These are phyloP conservation scores for Halcyon chelicuti DNA, from an alignment of 2,797 vertebrate species.

Conservation along the genomic window DNA sequence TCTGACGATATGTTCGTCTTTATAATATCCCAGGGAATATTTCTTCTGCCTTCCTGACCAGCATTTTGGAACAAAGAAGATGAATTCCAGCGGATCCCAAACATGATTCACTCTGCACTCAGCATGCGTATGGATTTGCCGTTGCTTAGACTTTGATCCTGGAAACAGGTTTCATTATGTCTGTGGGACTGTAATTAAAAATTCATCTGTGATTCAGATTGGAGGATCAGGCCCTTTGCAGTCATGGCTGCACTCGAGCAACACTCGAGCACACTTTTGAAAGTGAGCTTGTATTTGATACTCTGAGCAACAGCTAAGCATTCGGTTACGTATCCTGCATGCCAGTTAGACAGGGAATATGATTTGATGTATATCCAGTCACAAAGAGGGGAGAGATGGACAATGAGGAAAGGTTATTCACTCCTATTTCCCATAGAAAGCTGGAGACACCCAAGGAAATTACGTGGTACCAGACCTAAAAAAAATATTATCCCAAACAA, in stretches of 20 bases:
- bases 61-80: constrained; percentile 57
- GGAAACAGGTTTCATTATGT: not conserved
- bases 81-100: not conserved
- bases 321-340: not conserved
- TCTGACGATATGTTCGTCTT: constrained; percentile 51
- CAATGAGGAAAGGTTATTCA: not conserved
- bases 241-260: not conserved
- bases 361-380: not conserved
- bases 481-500: not conserved
- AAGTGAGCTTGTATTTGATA: not conserved
- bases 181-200: not conserved
- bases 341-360: not conserved
- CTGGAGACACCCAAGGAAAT: not conserved
- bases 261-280: not conserved
- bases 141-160: constrained; percentile 8
- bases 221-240: not conserved
- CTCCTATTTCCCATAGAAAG: not conserved
- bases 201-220: not conserved
- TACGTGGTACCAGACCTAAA: not conserved
- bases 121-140: not conserved
- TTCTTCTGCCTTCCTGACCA: constrained; percentile 53
- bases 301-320: not conserved
- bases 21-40: constrained; percentile 42
- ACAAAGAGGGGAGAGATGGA: not conserved
- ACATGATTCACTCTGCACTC: constrained; percentile 28